Evolutionary conservation across 2,113 vertebrate species (phyloP).

Genomic region (Prolemur simus): DNA sequence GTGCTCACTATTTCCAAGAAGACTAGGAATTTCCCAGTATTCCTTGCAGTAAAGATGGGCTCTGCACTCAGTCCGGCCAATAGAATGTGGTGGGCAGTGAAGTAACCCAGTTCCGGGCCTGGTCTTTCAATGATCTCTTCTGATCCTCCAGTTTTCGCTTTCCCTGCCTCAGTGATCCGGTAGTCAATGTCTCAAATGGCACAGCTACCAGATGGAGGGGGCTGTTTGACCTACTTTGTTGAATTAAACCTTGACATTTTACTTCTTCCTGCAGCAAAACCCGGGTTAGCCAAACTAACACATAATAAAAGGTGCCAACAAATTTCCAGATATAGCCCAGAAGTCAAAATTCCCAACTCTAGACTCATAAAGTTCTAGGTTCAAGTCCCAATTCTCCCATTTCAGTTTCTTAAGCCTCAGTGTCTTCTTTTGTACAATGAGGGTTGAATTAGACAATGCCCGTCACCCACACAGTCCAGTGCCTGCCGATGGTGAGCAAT

Average conservation of each 20-base stretch:
- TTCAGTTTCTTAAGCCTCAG: not conserved
- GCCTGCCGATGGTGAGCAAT: not conserved
- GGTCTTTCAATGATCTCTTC: not conserved
- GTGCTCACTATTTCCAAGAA: not conserved
- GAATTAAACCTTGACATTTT: not conserved
- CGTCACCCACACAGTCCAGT: rapidly evolving
- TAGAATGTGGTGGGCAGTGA: not conserved
- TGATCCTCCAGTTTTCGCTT: not conserved
- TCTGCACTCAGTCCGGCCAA: not conserved
- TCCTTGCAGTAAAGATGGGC: not conserved
- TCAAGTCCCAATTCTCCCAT: not conserved
- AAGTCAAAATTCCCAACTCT: not conserved
- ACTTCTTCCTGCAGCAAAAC: not conserved
- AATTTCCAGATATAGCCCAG: not conserved
- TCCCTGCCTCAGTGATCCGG: not conserved
- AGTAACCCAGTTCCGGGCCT: not conserved
- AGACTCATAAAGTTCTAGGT: not conserved
- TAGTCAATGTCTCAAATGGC: not conserved
- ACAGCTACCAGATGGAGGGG: too few relatives aligned
- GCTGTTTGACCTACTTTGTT: not conserved
- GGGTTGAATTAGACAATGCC: not conserved
- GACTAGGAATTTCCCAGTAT: not conserved
- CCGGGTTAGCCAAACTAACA: not conserved
- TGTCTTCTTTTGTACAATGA: not conserved
- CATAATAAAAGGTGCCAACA: not conserved